Conservation (phyloP, 2,113 vertebrate genomes). For the Cyprinodon brontotheroides region DNA sequence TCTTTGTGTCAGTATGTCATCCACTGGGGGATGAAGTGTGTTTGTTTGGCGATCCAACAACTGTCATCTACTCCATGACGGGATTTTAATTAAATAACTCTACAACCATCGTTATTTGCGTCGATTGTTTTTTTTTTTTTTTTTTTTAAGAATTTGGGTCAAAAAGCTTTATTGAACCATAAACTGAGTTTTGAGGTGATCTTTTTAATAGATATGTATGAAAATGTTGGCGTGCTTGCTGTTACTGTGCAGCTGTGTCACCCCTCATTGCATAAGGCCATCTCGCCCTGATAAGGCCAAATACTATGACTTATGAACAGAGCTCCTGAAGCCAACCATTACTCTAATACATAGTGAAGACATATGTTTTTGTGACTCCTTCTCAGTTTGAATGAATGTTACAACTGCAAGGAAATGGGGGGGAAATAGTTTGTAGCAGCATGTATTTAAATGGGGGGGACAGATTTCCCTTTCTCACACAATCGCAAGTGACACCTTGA, state of each 20-base stretch:
- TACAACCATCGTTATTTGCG: neutral
- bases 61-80: constrained; percentile 12
- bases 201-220: constrained; percentile 2
- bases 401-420: constrained; percentile 15
- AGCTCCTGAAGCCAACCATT: constrained; percentile 17
- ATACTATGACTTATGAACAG: constrained; percentile 37
- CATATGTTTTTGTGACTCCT: constrained; percentile 3
- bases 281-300: constrained; percentile 46
- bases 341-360: constrained; percentile 8
- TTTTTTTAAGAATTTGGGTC: neutral
- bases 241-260: constrained; percentile 4
- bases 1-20: constrained; percentile 34
- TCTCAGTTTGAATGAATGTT: constrained; percentile 41
- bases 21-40: constrained; percentile 22
- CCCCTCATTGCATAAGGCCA: constrained; percentile 32
- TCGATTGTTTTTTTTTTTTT: neutral
- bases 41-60: constrained; percentile 32
- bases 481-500: constrained; percentile 49
- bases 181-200: constrained; percentile 3
- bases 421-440: constrained; percentile 8
- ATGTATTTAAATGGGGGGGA: constrained; percentile 24
- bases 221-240: neutral
- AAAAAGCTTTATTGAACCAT: neutral
- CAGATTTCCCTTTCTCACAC: constrained; percentile 6
- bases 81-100: neutral